Conservation (phyloP, 2,888 invertebrate genomes). For the Zootermopsis nevadensis region DNA sequence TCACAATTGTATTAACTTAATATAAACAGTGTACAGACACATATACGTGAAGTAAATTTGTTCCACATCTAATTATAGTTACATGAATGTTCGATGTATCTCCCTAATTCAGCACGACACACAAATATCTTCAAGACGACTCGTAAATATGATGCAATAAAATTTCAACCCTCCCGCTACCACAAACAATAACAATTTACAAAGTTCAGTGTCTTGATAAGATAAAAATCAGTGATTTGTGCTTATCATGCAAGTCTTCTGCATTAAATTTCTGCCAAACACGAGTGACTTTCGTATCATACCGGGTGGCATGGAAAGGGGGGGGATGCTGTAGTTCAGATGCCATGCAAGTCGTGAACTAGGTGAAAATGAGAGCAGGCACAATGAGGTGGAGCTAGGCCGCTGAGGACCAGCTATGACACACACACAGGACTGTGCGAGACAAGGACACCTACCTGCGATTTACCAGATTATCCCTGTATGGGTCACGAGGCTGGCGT, state of each 20-base stretch:
- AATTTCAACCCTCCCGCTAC: neutral
- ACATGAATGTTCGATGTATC: conserved; percentile 4
- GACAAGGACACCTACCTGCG: conserved; percentile 81
- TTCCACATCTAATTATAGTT: neutral
- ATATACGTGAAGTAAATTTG: neutral
- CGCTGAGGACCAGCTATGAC: conserved; percentile 44
- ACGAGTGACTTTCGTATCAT: conserved; percentile 11
- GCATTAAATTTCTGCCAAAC: conserved; percentile 42
- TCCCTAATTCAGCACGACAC: conserved; percentile 29
- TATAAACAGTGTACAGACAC: neutral
- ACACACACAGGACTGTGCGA: conserved; percentile 39
- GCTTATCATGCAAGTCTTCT: conserved; percentile 48
- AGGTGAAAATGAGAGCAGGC: conserved; percentile 16
- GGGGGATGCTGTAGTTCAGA: conserved; percentile 8
- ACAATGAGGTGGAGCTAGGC: conserved; percentile 34
- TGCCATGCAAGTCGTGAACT: conserved; percentile 34
- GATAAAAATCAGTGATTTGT: conserved; percentile 13
- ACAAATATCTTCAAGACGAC: conserved; percentile 31
- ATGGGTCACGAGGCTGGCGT: conserved; percentile 97
- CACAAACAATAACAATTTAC: neutral
- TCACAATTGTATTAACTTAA: neutral
- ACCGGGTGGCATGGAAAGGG: conserved; percentile 37
- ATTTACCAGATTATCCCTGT: conserved; percentile 98
- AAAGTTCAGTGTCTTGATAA: conserved; percentile 3
- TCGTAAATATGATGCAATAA: conserved; percentile 10